A percentile compares a stretch with the other conserved stretches of the same genome.
Conservation (phyloP, 2,797 vertebrate species). For the Macropus fuliginosus region DNA sequence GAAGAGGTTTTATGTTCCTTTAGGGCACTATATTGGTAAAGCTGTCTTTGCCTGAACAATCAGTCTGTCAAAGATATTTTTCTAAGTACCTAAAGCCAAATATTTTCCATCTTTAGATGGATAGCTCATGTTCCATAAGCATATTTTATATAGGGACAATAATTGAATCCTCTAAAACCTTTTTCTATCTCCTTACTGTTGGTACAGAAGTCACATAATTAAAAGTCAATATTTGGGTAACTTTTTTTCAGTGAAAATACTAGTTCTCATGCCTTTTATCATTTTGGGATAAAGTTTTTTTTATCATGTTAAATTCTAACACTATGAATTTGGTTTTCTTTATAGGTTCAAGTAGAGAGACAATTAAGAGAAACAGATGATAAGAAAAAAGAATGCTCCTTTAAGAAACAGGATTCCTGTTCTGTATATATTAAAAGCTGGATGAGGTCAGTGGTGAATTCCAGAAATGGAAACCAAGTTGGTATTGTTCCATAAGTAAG, state of each 20-base stretch:
- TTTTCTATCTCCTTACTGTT: constrained; percentile 1
- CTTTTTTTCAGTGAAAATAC: constrained; percentile 17
- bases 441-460: constrained; percentile 81
- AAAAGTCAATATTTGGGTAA: constrained; percentile 28
- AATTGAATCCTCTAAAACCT: constrained; percentile 29
- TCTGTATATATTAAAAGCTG: constrained; percentile 74
- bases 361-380: constrained; percentile 78
- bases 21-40: not conserved
- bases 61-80: constrained; percentile 47
- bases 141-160: constrained; percentile 17
- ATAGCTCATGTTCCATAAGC: constrained; percentile 13
- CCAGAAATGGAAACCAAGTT: constrained; percentile 13
- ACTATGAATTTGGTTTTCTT: constrained; percentile 73
- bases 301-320: constrained; percentile 40
- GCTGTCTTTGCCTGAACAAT: not conserved
- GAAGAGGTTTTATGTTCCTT: constrained; percentile 33
- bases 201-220: not conserved
- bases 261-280: constrained; percentile 37
- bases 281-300: constrained; percentile 18
- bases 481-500: constrained; percentile 15
- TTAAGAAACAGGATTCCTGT: constrained; percentile 76
- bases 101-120: constrained; percentile 38
- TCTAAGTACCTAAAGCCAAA: not conserved
- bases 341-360: constrained; percentile 84
- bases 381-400: constrained; percentile 78